Evolutionary conservation across 2,888 invertebrate species (phyloP).

Genomic region (Chirona hameri): DNA sequence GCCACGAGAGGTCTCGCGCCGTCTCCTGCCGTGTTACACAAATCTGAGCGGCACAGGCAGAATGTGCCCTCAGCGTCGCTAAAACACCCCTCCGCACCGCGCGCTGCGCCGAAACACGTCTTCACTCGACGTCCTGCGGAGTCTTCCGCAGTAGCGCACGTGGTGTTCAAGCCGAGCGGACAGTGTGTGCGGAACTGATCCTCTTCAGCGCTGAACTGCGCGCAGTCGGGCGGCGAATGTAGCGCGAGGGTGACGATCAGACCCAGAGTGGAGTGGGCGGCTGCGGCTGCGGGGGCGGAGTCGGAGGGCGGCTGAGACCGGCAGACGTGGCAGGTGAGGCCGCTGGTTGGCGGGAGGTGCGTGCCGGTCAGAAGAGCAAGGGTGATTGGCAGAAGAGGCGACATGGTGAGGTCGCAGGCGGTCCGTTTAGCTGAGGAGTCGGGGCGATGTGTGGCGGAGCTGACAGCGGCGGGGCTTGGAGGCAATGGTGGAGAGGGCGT

Average conservation of each 20-base stretch:
- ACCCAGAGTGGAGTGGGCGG: neutral
- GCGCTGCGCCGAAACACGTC: slow-evolving; percentile 28
- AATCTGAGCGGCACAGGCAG: neutral
- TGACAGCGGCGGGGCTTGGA: neutral
- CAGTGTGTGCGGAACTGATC: neutral
- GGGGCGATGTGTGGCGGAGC: neutral
- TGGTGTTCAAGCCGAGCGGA: neutral
- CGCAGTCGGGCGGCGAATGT: neutral
- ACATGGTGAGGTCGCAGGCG: neutral
- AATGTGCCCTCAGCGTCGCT: neutral
- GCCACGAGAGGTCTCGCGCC: neutral
- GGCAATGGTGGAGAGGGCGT: too few relatives aligned
- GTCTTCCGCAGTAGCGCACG: slow-evolving; percentile 1
- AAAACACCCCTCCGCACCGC: slow-evolving; percentile 24
- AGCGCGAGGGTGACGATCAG: neutral
- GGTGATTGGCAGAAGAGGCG: neutral
- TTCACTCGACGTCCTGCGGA: neutral
- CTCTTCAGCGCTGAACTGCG: neutral
- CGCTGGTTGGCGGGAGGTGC: neutral
- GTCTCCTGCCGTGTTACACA: neutral
- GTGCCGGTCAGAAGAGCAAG: neutral
- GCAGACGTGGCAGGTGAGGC: neutral
- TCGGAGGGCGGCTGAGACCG: neutral
- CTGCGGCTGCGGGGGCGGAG: neutral
- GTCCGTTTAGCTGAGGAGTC: too few relatives aligned